phyloP scores from a whole-genome alignment of 2,888 invertebrate species.

The Xanthorhoe spadicearia region DNA sequence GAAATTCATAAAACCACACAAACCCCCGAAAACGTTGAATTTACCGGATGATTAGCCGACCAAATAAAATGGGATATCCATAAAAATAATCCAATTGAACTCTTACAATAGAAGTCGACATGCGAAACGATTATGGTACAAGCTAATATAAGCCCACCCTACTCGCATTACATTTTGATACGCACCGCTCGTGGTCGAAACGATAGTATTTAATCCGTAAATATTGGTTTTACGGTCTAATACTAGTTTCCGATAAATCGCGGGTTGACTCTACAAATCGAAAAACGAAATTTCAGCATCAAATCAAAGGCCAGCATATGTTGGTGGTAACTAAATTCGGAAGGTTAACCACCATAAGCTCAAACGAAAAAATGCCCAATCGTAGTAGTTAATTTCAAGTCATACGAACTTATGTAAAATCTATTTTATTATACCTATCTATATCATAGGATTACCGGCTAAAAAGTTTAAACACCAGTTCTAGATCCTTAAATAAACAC shows the following conservation, averaged over 20 bases:
- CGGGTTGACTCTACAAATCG: too few relatives aligned
- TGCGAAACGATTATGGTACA: slow-evolving; percentile 40
- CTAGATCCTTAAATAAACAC: neutral
- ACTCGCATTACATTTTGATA: slow-evolving; percentile 26
- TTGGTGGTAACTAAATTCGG: too few relatives aligned
- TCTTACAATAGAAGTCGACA: slow-evolving; percentile 41
- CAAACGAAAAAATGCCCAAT: too few relatives aligned
- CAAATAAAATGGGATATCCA: slow-evolving; percentile 32
- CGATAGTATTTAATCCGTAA: slow-evolving; percentile 26
- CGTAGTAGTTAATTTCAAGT: too few relatives aligned
- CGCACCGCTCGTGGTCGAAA: slow-evolving; percentile 24
- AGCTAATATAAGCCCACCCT: slow-evolving; percentile 28
- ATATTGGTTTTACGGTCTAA: slow-evolving; percentile 8
- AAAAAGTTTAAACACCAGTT: too few relatives aligned
- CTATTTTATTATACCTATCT: too few relatives aligned
- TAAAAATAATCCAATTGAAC: slow-evolving; percentile 46
- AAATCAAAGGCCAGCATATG: too few relatives aligned
- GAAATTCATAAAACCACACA: neutral
- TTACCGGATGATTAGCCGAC: slow-evolving; percentile 26
- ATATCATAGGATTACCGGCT: too few relatives aligned
- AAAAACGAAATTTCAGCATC: too few relatives aligned
- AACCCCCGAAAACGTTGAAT: slow-evolving; percentile 17
- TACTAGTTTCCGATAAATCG: slow-evolving; percentile 4
- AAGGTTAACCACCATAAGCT: too few relatives aligned
- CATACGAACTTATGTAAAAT: too few relatives aligned